Percentiles rank a stretch among this genome's conserved stretches.
Conservation (phyloP, 1,140 invertebrate species). For the Camponotus floridanus region DNA sequence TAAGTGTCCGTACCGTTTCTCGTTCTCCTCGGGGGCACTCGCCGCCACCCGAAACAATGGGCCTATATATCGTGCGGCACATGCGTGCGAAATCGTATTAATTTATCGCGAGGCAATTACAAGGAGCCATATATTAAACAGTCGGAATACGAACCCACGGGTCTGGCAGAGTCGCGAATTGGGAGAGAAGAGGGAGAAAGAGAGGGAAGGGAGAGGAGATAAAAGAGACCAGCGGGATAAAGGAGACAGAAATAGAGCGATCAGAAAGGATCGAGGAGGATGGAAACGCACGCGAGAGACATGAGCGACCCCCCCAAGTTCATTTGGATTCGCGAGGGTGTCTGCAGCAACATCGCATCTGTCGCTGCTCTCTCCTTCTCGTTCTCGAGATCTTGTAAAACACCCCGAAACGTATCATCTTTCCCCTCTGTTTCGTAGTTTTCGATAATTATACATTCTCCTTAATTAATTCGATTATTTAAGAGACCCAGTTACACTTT, state of each 20-base stretch:
- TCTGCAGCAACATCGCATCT: slow-evolving; percentile 71
- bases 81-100: slow-evolving; percentile 84
- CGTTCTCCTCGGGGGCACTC: slow-evolving; percentile 44
- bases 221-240: neutral
- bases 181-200: slow-evolving; percentile 22
- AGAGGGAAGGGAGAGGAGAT: neutral
- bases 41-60: slow-evolving; percentile 77
- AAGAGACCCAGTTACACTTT: neutral
- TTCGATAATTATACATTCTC: neutral
- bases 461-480: neutral
- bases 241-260: slow-evolving; percentile 11
- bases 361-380: slow-evolving; percentile 41
- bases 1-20: slow-evolving; percentile 47
- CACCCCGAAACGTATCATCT: neutral
- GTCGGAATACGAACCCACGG: slow-evolving; percentile 58
- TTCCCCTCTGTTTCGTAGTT: neutral
- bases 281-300: neutral
- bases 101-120: slow-evolving; percentile 83
- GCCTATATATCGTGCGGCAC: slow-evolving; percentile 82
- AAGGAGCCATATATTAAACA: slow-evolving; percentile 81
- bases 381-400: slow-evolving; percentile 35
- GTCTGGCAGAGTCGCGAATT: slow-evolving; percentile 50
- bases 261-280: slow-evolving; percentile 11
- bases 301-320: slow-evolving; percentile 48
- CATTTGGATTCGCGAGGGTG: slow-evolving; percentile 71